Percentiles rank a stretch among this genome's conserved stretches.
Conservation (phyloP, 2,797 vertebrate genomes). For the Clarias platycephalus region DNA sequence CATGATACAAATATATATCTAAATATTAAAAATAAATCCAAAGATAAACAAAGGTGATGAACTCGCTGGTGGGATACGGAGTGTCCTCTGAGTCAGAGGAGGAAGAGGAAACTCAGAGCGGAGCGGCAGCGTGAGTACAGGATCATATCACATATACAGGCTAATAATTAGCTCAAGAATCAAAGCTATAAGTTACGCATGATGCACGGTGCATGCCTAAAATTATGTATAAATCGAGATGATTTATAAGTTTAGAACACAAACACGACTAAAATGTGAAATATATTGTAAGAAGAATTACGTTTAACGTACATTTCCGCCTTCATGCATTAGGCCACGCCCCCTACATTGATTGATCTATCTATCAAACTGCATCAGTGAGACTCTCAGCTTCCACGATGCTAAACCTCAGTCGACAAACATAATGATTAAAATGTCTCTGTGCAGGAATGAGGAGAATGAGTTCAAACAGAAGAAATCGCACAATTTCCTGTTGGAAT, state of each 20-base stretch:
- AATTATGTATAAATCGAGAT: too few relatives aligned
- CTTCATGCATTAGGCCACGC: not conserved
- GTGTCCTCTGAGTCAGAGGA: constrained; percentile 76
- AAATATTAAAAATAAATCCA: not conserved
- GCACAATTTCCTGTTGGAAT: constrained; percentile 73
- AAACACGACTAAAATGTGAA: not conserved
- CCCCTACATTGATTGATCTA: not conserved
- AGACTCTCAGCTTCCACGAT: not conserved
- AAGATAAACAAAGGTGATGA: constrained; percentile 53
- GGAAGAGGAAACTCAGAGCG: constrained; percentile 64
- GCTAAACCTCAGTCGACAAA: not conserved
- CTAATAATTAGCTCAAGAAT: not conserved
- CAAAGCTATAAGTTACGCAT: too few relatives aligned
- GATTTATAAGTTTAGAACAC: not conserved
- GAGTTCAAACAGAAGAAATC: constrained; percentile 49
- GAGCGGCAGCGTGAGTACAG: constrained; percentile 40
- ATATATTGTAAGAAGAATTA: not conserved
- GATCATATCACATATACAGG: too few relatives aligned
- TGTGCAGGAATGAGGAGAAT: constrained; percentile 44
- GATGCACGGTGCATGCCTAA: too few relatives aligned
- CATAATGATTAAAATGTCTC: not conserved
- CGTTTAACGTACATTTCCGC: not conserved
- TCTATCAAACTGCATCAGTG: too few relatives aligned
- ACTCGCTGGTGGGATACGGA: constrained; percentile 76
- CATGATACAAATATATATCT: not conserved